These are phyloP conservation scores for Rhabdomys dilectus DNA, from an alignment of 2,113 vertebrate species.

Conservation along the genomic window DNA sequence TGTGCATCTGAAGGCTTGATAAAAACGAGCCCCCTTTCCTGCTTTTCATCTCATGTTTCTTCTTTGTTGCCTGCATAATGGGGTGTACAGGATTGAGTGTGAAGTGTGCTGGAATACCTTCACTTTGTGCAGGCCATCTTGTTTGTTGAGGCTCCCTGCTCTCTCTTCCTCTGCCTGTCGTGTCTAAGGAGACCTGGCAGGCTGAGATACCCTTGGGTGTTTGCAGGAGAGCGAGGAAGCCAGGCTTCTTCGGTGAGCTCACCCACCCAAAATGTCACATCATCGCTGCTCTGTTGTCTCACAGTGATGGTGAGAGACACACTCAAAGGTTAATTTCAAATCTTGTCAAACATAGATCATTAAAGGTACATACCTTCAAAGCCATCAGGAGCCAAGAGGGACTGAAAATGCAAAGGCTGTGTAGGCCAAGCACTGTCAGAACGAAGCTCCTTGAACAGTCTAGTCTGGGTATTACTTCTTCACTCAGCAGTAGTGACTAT, in stretches of 20 bases:
- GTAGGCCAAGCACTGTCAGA: background rate
- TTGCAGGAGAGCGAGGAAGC: slow-evolving; percentile 90
- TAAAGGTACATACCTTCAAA: slow-evolving; percentile 74
- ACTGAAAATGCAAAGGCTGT: background rate
- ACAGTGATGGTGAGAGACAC: slow-evolving; percentile 88
- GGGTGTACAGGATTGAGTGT: slow-evolving; percentile 82
- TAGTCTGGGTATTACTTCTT: slow-evolving; percentile 26
- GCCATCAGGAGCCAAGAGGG: slow-evolving; percentile 55
- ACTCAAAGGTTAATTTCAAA: slow-evolving; percentile 92
- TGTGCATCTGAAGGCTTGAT: slow-evolving; percentile 81
- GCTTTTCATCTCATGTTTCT: slow-evolving; percentile 81
- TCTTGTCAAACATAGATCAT: slow-evolving; percentile 85
- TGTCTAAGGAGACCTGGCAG: slow-evolving; percentile 92
- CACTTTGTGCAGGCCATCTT: slow-evolving; percentile 85
- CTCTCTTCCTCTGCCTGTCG: slow-evolving; percentile 82
- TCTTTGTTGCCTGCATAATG: slow-evolving; percentile 80
- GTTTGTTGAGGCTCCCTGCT: slow-evolving; percentile 86
- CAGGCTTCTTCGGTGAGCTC: slow-evolving; percentile 92
- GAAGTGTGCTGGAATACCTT: slow-evolving; percentile 85
- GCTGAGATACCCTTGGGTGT: slow-evolving; percentile 90
- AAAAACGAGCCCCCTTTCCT: slow-evolving; percentile 73
- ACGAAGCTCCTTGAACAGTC: background rate
- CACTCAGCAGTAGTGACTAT: background rate
- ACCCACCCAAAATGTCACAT: slow-evolving; percentile 92
- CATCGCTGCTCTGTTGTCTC: slow-evolving; percentile 90